phyloP scores from a whole-genome alignment of 2,888 invertebrate species.

The Ctena decussata region DNA sequence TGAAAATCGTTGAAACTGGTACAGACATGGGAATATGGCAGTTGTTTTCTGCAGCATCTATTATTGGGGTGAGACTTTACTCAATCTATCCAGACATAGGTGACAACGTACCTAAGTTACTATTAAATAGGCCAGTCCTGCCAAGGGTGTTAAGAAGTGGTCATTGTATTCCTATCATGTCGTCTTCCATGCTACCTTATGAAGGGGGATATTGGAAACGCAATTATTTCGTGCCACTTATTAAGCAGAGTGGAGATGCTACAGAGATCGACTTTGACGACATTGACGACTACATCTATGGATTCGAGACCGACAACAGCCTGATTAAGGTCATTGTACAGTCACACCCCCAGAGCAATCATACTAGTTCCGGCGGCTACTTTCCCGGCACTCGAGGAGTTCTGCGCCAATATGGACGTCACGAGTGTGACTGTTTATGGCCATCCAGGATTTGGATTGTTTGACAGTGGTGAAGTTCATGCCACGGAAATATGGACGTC shows the following conservation, averaged over 20 bases:
- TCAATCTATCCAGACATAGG: conserved; percentile 44
- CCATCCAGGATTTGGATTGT: no score
- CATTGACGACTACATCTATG: conserved; percentile 3
- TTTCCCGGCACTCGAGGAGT: no score
- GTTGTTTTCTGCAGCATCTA: conserved; percentile 23
- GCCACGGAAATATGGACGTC: no score
- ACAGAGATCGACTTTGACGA: not conserved
- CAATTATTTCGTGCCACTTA: conserved; percentile 32
- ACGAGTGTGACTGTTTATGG: no score
- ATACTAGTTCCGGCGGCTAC: no score
- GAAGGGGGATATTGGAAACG: conserved; percentile 28
- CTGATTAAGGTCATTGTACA: not conserved
- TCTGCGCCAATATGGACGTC: no score
- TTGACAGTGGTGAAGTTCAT: no score
- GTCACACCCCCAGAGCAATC: no score
- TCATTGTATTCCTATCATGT: not conserved
- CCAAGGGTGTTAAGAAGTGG: not conserved
- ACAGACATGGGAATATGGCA: conserved; percentile 51
- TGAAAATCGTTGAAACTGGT: conserved; percentile 13
- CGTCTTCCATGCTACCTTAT: not conserved
- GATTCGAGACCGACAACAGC: not conserved
- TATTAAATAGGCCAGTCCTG: conserved; percentile 13
- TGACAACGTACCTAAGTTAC: conserved; percentile 4
- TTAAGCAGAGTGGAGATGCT: conserved; percentile 3
- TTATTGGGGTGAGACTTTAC: conserved; percentile 16